Evolutionary conservation across 2,797 vertebrate genomes (phyloP).

Genomic region (Acipenser ruthenus): DNA sequence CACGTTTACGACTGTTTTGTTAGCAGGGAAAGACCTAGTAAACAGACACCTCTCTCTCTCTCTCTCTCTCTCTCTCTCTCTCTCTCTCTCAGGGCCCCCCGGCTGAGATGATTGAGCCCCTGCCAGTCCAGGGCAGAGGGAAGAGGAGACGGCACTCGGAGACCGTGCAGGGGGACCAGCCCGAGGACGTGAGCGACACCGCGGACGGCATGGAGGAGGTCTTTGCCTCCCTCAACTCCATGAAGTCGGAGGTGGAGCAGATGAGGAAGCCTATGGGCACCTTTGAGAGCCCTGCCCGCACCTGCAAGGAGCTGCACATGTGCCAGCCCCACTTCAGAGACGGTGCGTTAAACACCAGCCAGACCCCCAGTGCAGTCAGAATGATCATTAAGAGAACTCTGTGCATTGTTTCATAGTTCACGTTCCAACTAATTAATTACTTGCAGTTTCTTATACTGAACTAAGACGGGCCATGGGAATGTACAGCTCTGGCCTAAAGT

Average conservation of each 20-base stretch:
- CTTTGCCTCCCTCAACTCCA: constrained; percentile 72
- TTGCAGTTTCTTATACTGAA: no score
- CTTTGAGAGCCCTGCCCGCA: constrained; percentile 72
- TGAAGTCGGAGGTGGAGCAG: constrained; percentile 76
- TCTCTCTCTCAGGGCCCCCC: constrained; percentile 59
- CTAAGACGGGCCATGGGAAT: no score
- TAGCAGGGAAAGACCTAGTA: no score
- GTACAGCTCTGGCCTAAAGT: no score
- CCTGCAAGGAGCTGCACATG: constrained; percentile 78
- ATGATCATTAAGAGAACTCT: not conserved
- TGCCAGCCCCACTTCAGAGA: constrained; percentile 70
- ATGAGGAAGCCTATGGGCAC: constrained; percentile 74
- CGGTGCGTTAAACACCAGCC: constrained; percentile 49
- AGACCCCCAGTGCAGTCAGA: not conserved
- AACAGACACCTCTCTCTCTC: not conserved
- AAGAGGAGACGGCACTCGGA: constrained; percentile 47
- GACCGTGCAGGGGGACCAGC: constrained; percentile 50
- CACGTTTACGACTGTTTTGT: no score
- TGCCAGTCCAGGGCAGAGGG: constrained; percentile 53
- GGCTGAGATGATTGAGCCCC: constrained; percentile 53
- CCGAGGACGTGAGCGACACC: constrained; percentile 30
- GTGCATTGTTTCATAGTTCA: no score
- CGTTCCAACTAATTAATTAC: no score
- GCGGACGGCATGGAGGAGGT: constrained; percentile 82
- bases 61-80: constrained; percentile 15